Conservation (phyloP, 2,888 invertebrate genomes). For the Cyclophora punctaria region DNA sequence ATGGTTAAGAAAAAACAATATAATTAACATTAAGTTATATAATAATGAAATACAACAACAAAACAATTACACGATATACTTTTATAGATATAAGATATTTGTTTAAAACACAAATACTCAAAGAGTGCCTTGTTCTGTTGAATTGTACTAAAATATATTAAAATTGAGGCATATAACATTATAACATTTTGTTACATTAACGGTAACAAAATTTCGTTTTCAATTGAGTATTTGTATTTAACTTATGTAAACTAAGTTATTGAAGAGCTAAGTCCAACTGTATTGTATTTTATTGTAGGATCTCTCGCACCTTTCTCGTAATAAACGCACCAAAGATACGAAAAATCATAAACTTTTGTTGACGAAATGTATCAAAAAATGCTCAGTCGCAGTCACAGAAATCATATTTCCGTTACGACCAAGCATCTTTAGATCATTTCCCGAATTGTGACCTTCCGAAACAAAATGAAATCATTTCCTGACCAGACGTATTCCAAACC, state of each 20-base stretch:
- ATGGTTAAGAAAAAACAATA: conserved; percentile 43
- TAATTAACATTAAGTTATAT: conserved; percentile 57
- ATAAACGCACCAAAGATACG: conserved; percentile 27
- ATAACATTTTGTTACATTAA: conserved; percentile 27
- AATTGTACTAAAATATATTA: conserved; percentile 26
- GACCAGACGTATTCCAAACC: conserved; percentile 14
- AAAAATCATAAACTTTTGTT: conserved; percentile 22
- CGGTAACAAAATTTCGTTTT: conserved; percentile 38
- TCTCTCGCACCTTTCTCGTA: conserved; percentile 30
- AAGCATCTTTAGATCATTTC: conserved; percentile 38
- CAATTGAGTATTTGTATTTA: conserved; percentile 70
- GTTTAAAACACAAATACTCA: conserved; percentile 69
- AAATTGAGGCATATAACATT: conserved; percentile 27
- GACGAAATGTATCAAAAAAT: conserved; percentile 41
- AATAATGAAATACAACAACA: conserved; percentile 72
- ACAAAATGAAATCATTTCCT: conserved; percentile 12
- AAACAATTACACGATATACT: conserved; percentile 58
- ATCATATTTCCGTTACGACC: conserved; percentile 49
- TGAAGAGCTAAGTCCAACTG: conserved; percentile 8
- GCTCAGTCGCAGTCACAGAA: conserved; percentile 35
- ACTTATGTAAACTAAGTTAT: conserved; percentile 34
- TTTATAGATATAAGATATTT: conserved; percentile 38
- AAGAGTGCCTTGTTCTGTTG: conserved; percentile 27
- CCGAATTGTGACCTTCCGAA: conserved; percentile 33
- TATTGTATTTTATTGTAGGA: conserved; percentile 8